Evolutionary conservation across 2,888 invertebrate genomes (phyloP).

Genomic region (Torymus aiolomorphi): DNA sequence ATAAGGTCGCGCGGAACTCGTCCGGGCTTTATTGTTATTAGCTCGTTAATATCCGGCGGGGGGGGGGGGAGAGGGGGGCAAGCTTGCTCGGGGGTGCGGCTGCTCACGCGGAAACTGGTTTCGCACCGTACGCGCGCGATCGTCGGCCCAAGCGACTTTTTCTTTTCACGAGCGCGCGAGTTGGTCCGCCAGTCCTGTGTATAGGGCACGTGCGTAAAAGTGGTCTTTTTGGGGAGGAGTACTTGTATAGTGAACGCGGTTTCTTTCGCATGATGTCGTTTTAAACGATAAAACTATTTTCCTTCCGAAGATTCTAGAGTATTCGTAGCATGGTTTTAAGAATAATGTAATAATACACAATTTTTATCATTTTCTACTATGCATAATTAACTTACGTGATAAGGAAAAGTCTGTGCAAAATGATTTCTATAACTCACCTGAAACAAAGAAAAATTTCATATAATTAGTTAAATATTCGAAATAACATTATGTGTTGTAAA

Average conservation of each 20-base stretch:
- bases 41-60: slow-evolving; percentile 37
- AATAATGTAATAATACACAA: neutral
- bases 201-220: too few relatives aligned
- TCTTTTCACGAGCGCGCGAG: neutral
- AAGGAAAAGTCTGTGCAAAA: neutral
- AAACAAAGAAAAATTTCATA: slow-evolving; percentile 2
- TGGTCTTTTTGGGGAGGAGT: too few relatives aligned
- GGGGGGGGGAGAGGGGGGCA: too few relatives aligned
- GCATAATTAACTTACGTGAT: neutral
- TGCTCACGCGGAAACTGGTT: neutral
- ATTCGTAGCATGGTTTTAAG: neutral
- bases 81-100: neutral
- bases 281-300: too few relatives aligned
- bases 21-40: slow-evolving; percentile 46
- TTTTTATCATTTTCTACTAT: too few relatives aligned
- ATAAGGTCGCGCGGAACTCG: slow-evolving; percentile 26
- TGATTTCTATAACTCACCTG: slow-evolving; percentile 18
- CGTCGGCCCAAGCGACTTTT: too few relatives aligned
- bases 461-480: too few relatives aligned
- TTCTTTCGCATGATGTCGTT: too few relatives aligned
- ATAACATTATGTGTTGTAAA: neutral
- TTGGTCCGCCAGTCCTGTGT: too few relatives aligned
- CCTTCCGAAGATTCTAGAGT: neutral
- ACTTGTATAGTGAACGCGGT: too few relatives aligned
- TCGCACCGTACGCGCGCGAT: neutral